These are phyloP conservation scores for Pangasius sanitwongsei DNA, from an alignment of 2,797 vertebrate genomes.

Conservation along the genomic window DNA sequence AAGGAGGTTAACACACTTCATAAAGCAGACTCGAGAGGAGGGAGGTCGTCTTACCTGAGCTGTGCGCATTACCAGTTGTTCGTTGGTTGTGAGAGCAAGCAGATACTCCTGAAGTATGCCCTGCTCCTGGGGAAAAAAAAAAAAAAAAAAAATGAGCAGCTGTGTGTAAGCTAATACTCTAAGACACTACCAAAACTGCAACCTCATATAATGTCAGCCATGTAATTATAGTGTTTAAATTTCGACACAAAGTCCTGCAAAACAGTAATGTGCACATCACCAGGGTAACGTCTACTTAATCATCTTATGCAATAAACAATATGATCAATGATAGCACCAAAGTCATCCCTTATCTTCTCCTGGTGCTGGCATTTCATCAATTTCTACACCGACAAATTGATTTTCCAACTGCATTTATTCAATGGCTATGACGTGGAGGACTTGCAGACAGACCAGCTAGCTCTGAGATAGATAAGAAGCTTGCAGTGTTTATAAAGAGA, in stretches of 20 bases:
- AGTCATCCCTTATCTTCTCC: slow-evolving; percentile 6
- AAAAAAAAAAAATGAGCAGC: background rate
- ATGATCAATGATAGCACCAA: slow-evolving; percentile 23
- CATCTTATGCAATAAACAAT: background rate
- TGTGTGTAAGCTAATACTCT: background rate
- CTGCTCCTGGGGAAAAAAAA: slow-evolving; percentile 76
- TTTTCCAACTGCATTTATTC: slow-evolving; percentile 31
- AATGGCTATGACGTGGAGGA: background rate
- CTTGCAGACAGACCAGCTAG: slow-evolving; percentile 1
- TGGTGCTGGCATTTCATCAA: background rate
- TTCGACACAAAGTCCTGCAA: background rate
- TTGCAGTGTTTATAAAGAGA: slow-evolving; percentile 30
- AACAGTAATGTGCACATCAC: background rate
- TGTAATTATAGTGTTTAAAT: background rate
- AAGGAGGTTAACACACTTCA: background rate
- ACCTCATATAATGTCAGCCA: background rate
- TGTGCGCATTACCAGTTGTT: slow-evolving; percentile 88
- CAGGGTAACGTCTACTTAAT: background rate
- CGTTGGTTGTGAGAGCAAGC: slow-evolving; percentile 91
- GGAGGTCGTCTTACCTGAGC: slow-evolving; percentile 81
- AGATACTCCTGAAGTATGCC: slow-evolving; percentile 92
- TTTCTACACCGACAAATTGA: slow-evolving; percentile 6
- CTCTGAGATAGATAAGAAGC: slow-evolving; percentile 11
- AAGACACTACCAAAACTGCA: background rate
- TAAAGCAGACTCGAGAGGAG: background rate